Base-by-base conservation (phyloP, 2,888 invertebrate species). In the Heliconius charithonia region DNA sequence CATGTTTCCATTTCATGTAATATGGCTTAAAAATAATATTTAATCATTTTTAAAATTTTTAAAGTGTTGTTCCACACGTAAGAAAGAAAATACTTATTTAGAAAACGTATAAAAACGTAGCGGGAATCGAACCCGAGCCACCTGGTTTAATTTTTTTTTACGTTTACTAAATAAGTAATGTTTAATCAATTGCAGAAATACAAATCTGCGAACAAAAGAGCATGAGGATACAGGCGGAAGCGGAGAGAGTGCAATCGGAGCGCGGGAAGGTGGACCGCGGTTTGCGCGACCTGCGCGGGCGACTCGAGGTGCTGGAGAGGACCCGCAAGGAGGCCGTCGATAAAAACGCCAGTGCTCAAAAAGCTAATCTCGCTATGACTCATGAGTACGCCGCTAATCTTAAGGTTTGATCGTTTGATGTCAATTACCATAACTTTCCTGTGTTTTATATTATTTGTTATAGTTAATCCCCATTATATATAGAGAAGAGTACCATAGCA, bases 141-240 rank as follows among this genome's bases (percentile, higher is more conserved):
- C n/a, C n/a, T n/a, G n/a, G n/a, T n/a, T n/a, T n/a, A n/a, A n/a
- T n/a, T n/a, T n/a, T n/a, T n/a, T n/a, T n/a, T n/a, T n/a, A n/a
- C n/a, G n/a, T n/a, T n/a, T n/a, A n/a, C n/a, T n/a, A n/a, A n/a
- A n/a, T n/a, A n/a, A n/a, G n/a, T n/a, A n/a, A n/a, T n/a, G 0
- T 2, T 16, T 41, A 69, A 69, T 25, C 25, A 25, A 16, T 81
- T 51, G 56, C 86, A 95, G 95, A 95, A 83, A 93, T 93, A 69
- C 94, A 95, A 85, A 94, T 98, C 77, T 96, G 97, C 89, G 97
- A 97, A 69, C 97, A 98, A 84, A 98, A 97, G 86, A 96, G 96
- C 74, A 90, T 97, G 84, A 97, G 97, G 85, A 94, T 97, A 45
- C 96, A 96, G 81, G 95, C 95, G 78, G 96, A 97, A 71, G 90